Conservation (phyloP, 2,113 vertebrate genomes). For the Uropsilus gracilis region DNA sequence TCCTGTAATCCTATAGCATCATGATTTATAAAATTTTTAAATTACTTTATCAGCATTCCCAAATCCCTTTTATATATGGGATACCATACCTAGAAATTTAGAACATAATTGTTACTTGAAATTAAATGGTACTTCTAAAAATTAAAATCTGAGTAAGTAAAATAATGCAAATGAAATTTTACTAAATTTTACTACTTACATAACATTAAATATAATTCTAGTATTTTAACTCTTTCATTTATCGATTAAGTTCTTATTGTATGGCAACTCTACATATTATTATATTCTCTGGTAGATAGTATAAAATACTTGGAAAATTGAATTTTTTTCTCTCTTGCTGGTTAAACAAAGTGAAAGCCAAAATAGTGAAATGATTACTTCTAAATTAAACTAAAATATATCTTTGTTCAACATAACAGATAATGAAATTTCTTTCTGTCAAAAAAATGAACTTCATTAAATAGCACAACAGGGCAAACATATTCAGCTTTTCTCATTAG, state of each 20-base stretch:
- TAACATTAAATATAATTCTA: neutral
- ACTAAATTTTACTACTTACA: neutral
- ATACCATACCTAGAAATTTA: neutral
- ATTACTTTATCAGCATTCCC: neutral
- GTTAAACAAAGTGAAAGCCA: conserved; percentile 57
- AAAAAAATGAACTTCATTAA: neutral
- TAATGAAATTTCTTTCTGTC: neutral
- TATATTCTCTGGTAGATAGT: neutral
- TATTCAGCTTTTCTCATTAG: neutral
- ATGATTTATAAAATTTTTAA: neutral
- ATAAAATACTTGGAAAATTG: conserved; percentile 46
- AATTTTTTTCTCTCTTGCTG: conserved; percentile 25
- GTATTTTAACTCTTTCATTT: neutral
- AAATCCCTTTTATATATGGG: neutral
- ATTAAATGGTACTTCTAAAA: neutral
- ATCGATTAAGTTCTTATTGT: conserved; percentile 2
- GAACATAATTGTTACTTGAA: conserved; percentile 28
- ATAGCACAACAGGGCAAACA: neutral
- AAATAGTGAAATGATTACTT: neutral
- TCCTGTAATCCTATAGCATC: neutral
- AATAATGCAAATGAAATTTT: neutral
- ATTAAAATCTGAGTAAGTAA: neutral
- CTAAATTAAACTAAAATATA: neutral
- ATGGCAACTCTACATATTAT: neutral
- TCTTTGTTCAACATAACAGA: conserved; percentile 44